Conservation (phyloP, 2,797 vertebrate species). For the Pipistrellus nathusii region DNA sequence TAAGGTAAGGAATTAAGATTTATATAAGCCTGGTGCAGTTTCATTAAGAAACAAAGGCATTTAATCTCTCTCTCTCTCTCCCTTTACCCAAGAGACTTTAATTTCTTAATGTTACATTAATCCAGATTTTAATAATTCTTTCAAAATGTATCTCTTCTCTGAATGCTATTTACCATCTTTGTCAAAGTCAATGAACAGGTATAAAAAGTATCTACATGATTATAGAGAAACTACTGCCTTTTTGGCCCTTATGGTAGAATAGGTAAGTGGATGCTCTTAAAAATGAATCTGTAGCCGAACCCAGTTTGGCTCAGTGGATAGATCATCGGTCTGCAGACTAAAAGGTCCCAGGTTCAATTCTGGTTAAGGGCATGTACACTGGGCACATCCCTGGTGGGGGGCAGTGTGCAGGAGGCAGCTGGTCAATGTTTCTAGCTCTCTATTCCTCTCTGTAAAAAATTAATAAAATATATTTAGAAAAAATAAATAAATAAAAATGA, state of each 20-base stretch:
- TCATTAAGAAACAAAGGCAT: slow-evolving; percentile 76
- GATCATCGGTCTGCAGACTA: too few relatives aligned
- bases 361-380: too few relatives aligned
- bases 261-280: slow-evolving; percentile 84
- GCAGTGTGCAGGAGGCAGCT: too few relatives aligned
- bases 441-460: too few relatives aligned
- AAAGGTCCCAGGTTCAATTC: too few relatives aligned
- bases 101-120: slow-evolving; percentile 72
- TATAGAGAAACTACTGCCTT: slow-evolving; percentile 79
- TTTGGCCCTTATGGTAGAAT: slow-evolving; percentile 68
- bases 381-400: too few relatives aligned
- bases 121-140: slow-evolving; percentile 85
- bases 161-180: slow-evolving; percentile 83
- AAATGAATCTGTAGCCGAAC: slow-evolving; percentile 75
- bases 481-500: slow-evolving; percentile 72
- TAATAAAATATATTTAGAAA: too few relatives aligned
- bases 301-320: too few relatives aligned
- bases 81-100: slow-evolving; percentile 80
- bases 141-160: slow-evolving; percentile 82
- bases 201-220: slow-evolving; percentile 82
- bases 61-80: slow-evolving; percentile 71
- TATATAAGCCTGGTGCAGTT: slow-evolving; percentile 68
- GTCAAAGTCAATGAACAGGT: slow-evolving; percentile 81
- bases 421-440: too few relatives aligned
- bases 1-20: slow-evolving; percentile 78